Base-by-base conservation (phyloP, 2,113 vertebrate species). In the Cebus imitator region DNA sequence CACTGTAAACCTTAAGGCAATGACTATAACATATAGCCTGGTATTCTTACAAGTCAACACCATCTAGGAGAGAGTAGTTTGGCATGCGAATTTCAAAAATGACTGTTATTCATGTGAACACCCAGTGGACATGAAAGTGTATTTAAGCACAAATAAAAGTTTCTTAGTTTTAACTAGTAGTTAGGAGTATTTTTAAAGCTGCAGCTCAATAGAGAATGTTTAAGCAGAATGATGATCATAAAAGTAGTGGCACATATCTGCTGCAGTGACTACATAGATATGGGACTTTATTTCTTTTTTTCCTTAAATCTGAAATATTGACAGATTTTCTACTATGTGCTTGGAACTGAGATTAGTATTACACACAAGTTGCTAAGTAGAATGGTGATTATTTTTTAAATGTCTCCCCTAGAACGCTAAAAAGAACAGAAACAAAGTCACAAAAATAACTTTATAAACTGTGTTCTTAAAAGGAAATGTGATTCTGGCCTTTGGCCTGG, bases 121-220 rank as follows among this genome's bases (percentile, higher is more conserved):
- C 87, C 86, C 78, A 81, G 27, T n/a, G 80, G 76, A 14, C 82
- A 64, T 64, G 8, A 35, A 96, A 76, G 52, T 72, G 0, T 72
- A 95, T 89, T 30, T 96, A 64, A 87, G 45, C 35, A 93, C 43
- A 95, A 97, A 96, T 72, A 81, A 96, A 97, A 93, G 7, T 48
- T 48, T 23, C 89, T 96, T 30, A 83, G 32, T 2, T 97, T 97
- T 97, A 52, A 76, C 91, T 98, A 87, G 93, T 96, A 81, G 30
- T 75, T 97, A 81, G 37, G 50, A 55, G 75, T 70, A 82, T 97
- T 97, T 95, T 73, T 61, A 79, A 96, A 95, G 13, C 5, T 61
- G 30, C 0, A 52, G 35, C 35, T 72, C 20, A 40, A 12, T 14
- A 76, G 37, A 96, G 23, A 64, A 58, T 61, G 27, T 83, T 92